Percentiles rank a stretch among this genome's conserved stretches.
These are phyloP conservation scores for Siniperca chuatsi DNA, from an alignment of 2,113 vertebrate genomes.

Conservation along the genomic window DNA sequence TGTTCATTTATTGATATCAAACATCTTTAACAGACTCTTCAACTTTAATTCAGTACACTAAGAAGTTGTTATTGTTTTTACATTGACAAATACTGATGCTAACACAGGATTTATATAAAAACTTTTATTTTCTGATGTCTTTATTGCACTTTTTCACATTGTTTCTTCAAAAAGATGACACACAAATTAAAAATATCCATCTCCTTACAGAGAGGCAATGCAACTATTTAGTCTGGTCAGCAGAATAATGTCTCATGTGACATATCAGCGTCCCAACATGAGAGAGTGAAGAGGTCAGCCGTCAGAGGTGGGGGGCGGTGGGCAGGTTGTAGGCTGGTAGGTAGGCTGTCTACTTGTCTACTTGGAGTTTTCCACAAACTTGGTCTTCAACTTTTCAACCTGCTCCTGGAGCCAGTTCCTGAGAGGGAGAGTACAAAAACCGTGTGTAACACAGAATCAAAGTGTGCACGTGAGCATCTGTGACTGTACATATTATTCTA, in stretches of 20 bases:
- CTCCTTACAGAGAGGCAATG: conserved; percentile 4
- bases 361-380: fast-evolving
- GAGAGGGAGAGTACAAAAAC: not conserved
- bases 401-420: conserved; percentile 68
- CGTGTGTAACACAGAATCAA: not conserved
- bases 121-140: conserved; percentile 6
- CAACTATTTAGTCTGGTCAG: conserved; percentile 1
- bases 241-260: not conserved
- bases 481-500: not conserved
- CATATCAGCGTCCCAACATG: not conserved
- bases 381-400: not conserved
- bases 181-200: not conserved
- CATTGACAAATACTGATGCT: not conserved
- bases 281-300: not conserved
- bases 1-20: conserved; percentile 1
- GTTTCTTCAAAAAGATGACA: conserved; percentile 12
- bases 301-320: not conserved
- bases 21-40: not conserved
- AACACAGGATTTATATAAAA: conserved; percentile 17
- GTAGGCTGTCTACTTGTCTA: not conserved
- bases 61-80: not conserved
- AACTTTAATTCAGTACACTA: not conserved
- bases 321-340: not conserved
- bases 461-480: not conserved
- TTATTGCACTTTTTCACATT: conserved; percentile 42